phyloP scores from a whole-genome alignment of 2,888 invertebrate genomes.

The Drosophila cognata region DNA sequence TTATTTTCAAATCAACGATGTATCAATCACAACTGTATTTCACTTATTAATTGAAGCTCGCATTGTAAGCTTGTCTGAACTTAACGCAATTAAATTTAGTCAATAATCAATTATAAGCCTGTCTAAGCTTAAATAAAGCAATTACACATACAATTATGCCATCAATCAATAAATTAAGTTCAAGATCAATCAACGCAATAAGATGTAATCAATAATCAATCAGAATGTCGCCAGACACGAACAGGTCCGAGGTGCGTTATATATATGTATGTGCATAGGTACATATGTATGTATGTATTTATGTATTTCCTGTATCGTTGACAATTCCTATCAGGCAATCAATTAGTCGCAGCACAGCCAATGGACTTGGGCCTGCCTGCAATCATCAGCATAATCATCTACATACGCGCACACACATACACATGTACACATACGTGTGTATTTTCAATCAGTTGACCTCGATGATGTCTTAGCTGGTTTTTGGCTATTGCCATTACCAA shows the following conservation, averaged over 20 bases:
- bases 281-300: not conserved
- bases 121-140: slow-evolving; percentile 34
- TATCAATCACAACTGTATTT: slow-evolving; percentile 18
- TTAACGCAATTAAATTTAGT: not conserved
- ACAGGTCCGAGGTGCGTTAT: slow-evolving; percentile 5
- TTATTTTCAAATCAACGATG: not conserved
- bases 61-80: not conserved
- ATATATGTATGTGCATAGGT: not conserved
- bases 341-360: slow-evolving; percentile 41
- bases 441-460: slow-evolving; percentile 60
- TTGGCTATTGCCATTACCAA: slow-evolving; percentile 59
- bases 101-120: not conserved
- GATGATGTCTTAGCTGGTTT: slow-evolving; percentile 40
- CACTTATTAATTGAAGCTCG: not conserved
- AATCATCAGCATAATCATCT: slow-evolving; percentile 6
- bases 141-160: slow-evolving; percentile 42
- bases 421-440: slow-evolving; percentile 1
- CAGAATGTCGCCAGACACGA: slow-evolving; percentile 60
- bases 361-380: not conserved
- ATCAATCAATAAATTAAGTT: slow-evolving; percentile 48
- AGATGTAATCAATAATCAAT: slow-evolving; percentile 68
- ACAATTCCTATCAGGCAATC: slow-evolving; percentile 46
- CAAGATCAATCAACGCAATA: slow-evolving; percentile 30
- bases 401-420: not conserved
- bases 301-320: not conserved